Conservation (phyloP, 2,113 vertebrate species). For the Echinops telfairi region DNA sequence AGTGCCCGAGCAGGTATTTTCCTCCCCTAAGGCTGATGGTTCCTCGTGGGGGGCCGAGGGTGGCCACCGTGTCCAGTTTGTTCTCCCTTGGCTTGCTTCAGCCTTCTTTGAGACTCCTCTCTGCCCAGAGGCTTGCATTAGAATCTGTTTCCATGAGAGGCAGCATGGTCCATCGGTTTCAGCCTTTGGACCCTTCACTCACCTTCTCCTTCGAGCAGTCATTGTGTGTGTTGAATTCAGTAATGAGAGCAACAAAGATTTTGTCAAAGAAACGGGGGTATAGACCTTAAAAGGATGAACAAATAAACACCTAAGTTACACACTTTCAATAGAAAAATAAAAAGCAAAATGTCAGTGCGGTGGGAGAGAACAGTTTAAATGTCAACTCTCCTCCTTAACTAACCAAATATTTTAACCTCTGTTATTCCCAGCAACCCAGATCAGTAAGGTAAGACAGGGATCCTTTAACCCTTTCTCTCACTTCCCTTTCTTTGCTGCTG, state of each 20-base stretch:
- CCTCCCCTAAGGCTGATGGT: background rate
- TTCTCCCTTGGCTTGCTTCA: background rate
- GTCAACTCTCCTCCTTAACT: background rate
- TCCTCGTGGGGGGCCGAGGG: background rate
- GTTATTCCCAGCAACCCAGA: background rate
- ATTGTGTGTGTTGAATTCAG: background rate
- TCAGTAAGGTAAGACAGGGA: background rate
- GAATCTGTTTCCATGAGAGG: background rate
- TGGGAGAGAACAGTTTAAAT: background rate
- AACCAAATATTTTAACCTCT: background rate
- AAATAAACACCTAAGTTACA: background rate
- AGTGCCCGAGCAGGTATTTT: background rate
- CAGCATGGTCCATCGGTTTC: background rate
- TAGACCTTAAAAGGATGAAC: background rate
- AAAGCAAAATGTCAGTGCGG: background rate
- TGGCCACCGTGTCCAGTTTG: background rate
- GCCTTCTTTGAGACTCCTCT: background rate
- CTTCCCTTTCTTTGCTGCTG: background rate
- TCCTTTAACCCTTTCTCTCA: background rate
- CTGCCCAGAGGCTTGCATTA: background rate
- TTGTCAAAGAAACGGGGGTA: no score
- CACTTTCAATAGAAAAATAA: background rate
- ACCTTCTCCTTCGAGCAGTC: background rate
- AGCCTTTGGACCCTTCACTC: background rate
- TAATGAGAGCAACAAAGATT: background rate